A percentile compares a stretch with the other conserved stretches of the same genome.
These are phyloP conservation scores for Drosophila arizonae DNA, from an alignment of 1,140 invertebrate species.

Conservation along the genomic window DNA sequence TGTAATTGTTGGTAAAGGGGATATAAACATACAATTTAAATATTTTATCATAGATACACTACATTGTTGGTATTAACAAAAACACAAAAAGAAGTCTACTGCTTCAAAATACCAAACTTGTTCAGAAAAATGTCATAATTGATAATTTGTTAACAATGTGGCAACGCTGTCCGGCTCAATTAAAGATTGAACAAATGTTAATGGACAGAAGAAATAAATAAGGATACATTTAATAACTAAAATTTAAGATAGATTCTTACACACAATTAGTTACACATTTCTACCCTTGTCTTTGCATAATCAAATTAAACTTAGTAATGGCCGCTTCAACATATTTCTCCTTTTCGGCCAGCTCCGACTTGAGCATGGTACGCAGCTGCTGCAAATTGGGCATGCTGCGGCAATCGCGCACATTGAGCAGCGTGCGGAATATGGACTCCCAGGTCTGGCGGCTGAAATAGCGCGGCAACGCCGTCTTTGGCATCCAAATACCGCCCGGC, in stretches of 20 bases:
- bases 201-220: no score
- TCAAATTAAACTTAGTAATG: conserved; percentile 55
- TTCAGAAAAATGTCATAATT: no score
- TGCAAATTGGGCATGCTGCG: conserved; percentile 87
- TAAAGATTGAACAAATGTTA: no score
- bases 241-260: not conserved
- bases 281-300: conserved; percentile 23
- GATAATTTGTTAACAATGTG: no score
- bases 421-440: conserved; percentile 87
- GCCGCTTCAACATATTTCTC: conserved; percentile 79
- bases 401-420: conserved; percentile 88
- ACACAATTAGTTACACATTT: not conserved
- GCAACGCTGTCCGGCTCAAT: no score
- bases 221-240: not conserved
- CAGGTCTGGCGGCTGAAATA: conserved; percentile 87
- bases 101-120: not conserved
- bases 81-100: not conserved
- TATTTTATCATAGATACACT: not conserved
- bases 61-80: not conserved
- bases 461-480: conserved; percentile 82
- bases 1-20: conserved; percentile 8
- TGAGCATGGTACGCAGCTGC: conserved; percentile 85
- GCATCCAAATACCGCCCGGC: conserved; percentile 62
- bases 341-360: conserved; percentile 84
- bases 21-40: conserved; percentile 4